These are phyloP conservation scores for Scaptomyza graminum DNA, from an alignment of 1,140 invertebrate species.

Conservation along the genomic window DNA sequence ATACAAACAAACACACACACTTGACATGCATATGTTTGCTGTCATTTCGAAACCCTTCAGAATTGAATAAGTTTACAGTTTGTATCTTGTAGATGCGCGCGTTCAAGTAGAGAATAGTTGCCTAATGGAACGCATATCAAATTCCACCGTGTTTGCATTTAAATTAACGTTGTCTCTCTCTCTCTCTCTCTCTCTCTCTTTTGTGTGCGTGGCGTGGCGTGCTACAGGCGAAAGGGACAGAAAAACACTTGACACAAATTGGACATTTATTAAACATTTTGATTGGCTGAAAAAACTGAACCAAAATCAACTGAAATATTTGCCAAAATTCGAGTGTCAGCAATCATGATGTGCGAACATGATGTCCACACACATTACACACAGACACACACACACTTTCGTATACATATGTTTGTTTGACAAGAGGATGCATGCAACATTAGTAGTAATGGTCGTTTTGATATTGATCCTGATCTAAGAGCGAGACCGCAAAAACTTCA, in stretches of 20 bases:
- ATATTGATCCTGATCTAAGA: neutral
- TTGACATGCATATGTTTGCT: neutral
- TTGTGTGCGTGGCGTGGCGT: too few relatives aligned
- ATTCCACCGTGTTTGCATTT: conserved; percentile 20
- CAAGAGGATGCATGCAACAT: too few relatives aligned
- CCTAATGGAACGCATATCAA: conserved; percentile 7
- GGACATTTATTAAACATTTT: conserved; percentile 30
- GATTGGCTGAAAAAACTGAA: conserved; percentile 1
- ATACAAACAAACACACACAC: neutral
- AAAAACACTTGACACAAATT: conserved; percentile 22
- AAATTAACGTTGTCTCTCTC: conserved; percentile 7
- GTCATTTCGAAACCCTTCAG: conserved; percentile 11
- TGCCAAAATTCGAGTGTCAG: neutral
- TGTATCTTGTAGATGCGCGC: neutral
- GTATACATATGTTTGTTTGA: neutral
- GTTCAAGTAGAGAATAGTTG: conserved; percentile 12
- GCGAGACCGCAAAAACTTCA: conserved; percentile 5
- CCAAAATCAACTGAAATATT: conserved; percentile 10
- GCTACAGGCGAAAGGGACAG: neutral
- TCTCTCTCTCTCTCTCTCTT: too few relatives aligned
- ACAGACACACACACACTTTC: neutral
- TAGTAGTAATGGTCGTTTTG: too few relatives aligned
- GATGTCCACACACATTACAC: too few relatives aligned
- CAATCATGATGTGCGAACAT: neutral
- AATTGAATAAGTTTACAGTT: conserved; percentile 33